phyloP scores from a whole-genome alignment of 2,113 vertebrate genomes.

The Tragelaphus buxtoni region DNA sequence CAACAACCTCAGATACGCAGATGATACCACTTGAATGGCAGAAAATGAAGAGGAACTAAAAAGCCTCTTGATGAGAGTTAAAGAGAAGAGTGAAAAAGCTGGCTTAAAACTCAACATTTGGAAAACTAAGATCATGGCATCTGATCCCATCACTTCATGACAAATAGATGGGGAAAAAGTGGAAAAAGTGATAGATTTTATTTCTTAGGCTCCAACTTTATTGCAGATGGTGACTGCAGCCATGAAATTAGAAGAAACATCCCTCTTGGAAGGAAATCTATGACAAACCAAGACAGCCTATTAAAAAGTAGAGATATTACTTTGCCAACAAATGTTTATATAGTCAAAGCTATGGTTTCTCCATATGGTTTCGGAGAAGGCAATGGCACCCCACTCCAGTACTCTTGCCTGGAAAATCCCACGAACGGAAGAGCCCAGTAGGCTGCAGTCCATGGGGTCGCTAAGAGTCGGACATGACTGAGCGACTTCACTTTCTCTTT shows the following conservation, averaged over 20 bases:
- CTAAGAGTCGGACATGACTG: too few relatives aligned
- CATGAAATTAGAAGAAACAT: not conserved
- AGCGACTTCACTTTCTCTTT: too few relatives aligned
- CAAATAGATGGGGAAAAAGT: not conserved
- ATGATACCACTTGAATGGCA: not conserved
- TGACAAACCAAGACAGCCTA: not conserved
- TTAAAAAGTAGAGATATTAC: not conserved
- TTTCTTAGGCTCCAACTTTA: not conserved
- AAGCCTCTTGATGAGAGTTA: not conserved
- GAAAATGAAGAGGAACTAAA: not conserved
- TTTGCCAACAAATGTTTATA: not conserved
- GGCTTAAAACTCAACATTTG: not conserved
- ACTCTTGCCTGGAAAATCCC: too few relatives aligned
- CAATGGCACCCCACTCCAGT: too few relatives aligned
- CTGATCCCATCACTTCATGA: not conserved
- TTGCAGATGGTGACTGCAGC: not conserved
- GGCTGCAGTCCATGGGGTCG: too few relatives aligned
- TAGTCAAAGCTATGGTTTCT: not conserved
- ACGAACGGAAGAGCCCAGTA: too few relatives aligned
- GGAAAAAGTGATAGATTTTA: not conserved
- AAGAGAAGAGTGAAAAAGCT: not conserved
- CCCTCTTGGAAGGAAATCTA: not conserved
- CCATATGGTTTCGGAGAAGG: not conserved
- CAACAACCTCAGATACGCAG: not conserved
- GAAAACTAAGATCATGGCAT: not conserved